A percentile compares a stretch with the other conserved stretches of the same genome.
phyloP scores from a whole-genome alignment of 2,113 vertebrate species.

The Falcunculus frontatus region DNA sequence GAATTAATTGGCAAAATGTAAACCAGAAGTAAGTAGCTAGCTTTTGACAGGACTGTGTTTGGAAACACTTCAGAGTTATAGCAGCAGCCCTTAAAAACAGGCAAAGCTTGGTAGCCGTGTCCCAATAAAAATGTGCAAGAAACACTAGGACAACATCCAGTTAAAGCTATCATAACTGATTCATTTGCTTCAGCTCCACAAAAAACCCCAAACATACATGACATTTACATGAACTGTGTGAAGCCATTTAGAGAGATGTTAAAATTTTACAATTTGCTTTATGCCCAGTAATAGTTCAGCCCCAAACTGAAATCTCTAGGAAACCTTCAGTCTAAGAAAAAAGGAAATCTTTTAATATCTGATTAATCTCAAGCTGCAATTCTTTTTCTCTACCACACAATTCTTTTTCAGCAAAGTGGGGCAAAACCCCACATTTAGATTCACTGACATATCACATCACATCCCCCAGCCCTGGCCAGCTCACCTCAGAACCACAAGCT shows the following conservation, averaged over 20 bases:
- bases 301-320: neutral
- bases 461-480: neutral
- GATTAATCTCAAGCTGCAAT: neutral
- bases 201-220: neutral
- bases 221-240: neutral
- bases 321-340: neutral
- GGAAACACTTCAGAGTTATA: neutral
- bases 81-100: neutral
- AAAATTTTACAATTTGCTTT: neutral
- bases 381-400: neutral
- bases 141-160: neutral
- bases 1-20: neutral
- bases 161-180: neutral
- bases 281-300: neutral
- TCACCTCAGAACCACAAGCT: neutral
- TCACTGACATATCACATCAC: neutral
- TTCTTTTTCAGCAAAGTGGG: neutral
- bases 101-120: neutral
- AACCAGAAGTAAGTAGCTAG: conserved; percentile 13
- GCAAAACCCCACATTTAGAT: neutral
- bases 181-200: neutral
- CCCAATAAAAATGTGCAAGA: neutral
- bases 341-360: neutral
- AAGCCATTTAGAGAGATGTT: neutral
- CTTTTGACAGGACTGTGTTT: neutral